These are phyloP conservation scores for Hucho hucho DNA, from an alignment of 2,113 vertebrate species.

Conservation along the genomic window DNA sequence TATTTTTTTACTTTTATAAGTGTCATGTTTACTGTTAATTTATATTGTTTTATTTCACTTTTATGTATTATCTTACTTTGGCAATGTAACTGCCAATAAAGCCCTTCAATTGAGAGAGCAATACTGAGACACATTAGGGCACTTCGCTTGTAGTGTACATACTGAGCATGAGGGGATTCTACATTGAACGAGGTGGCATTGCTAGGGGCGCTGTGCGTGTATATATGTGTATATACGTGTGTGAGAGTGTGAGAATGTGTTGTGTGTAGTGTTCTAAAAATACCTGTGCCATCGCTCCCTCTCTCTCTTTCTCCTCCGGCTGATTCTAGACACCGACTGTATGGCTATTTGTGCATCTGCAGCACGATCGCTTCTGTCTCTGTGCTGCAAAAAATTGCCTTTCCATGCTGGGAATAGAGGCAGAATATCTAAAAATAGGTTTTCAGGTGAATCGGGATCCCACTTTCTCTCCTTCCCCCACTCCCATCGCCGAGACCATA, in stretches of 20 bases:
- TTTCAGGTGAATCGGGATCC: conserved; percentile 51
- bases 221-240: not conserved
- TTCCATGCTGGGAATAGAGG: conserved; percentile 28
- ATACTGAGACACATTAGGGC: no score
- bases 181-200: not conserved
- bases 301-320: not conserved
- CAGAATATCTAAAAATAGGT: conserved; percentile 62
- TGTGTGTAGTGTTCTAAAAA: not conserved
- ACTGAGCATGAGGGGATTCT: not conserved
- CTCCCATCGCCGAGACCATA: conserved; percentile 36
- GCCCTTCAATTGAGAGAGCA: not conserved
- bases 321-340: conserved; percentile 14
- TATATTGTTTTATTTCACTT: no score
- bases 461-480: conserved; percentile 24
- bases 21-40: no score
- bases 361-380: conserved; percentile 24
- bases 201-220: not conserved
- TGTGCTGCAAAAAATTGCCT: conserved; percentile 62
- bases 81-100: no score
- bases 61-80: no score
- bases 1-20: no score
- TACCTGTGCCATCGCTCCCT: not conserved
- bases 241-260: not conserved
- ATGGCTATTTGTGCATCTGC: conserved; percentile 36
- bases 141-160: not conserved